Evolutionary conservation across 2,113 vertebrate species (phyloP).

Genomic region (Podarcis muralis): DNA sequence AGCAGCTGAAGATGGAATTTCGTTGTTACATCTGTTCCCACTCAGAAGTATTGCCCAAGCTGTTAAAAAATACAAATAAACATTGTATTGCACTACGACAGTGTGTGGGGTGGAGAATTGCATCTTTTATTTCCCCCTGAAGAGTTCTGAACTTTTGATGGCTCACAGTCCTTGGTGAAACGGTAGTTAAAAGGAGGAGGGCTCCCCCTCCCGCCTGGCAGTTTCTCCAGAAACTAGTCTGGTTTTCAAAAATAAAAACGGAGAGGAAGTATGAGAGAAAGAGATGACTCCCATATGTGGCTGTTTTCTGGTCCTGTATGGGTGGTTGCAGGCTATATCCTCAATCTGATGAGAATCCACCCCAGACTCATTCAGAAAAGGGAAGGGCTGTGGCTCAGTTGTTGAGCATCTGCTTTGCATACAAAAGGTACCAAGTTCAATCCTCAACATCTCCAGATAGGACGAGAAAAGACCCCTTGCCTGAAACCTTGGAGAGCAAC

Average conservation of each 20-base stretch:
- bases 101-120: background rate
- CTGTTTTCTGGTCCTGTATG: background rate
- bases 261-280: accelerated
- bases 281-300: background rate
- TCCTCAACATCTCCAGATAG: too few species aligned
- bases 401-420: too few species aligned
- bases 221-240: background rate
- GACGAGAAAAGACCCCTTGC: too few species aligned
- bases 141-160: background rate
- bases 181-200: background rate
- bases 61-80: slow-evolving; percentile 29
- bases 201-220: background rate
- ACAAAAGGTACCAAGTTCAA: too few species aligned
- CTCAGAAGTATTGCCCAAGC: slow-evolving; percentile 47
- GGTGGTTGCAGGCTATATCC: accelerated
- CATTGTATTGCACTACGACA: background rate
- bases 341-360: background rate
- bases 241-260: background rate
- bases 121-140: background rate
- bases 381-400: too few species aligned
- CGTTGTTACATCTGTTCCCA: slow-evolving; percentile 63
- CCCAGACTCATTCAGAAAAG: background rate
- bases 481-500: too few species aligned
- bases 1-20: slow-evolving; percentile 62
- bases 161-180: background rate